A percentile compares a stretch with the other conserved stretches of the same genome.
phyloP scores from a whole-genome alignment of 2,113 vertebrate species.

The Athene cunicularia region DNA sequence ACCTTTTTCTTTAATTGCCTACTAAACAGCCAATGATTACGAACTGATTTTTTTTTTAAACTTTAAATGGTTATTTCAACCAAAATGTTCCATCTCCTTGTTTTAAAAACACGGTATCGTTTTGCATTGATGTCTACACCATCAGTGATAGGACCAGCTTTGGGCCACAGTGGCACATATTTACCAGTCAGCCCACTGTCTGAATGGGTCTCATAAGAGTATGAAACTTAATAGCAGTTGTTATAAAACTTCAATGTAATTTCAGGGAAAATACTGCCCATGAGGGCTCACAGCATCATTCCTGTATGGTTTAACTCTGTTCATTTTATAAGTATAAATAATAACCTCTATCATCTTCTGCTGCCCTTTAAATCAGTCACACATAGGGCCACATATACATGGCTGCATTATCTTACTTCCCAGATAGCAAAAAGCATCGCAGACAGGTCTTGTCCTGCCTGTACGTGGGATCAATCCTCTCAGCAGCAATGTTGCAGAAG shows the following conservation, averaged over 20 bases:
- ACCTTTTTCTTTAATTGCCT: neutral
- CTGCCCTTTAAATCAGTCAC: neutral
- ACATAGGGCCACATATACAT: fast-evolving
- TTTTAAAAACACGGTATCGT: neutral
- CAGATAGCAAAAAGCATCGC: neutral
- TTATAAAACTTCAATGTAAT: neutral
- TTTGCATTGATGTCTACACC: neutral
- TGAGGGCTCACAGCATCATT: neutral
- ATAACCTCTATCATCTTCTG: neutral
- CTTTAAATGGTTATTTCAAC: neutral
- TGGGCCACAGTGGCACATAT: fast-evolving
- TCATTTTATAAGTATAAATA: neutral
- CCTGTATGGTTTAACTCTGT: neutral
- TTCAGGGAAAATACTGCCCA: neutral
- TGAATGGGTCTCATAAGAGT: neutral
- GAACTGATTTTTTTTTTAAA: neutral
- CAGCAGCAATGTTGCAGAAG: neutral
- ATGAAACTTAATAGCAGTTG: neutral
- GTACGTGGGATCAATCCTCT: fast-evolving
- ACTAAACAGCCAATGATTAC: neutral
- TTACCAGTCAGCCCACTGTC: neutral
- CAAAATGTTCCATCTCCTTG: neutral
- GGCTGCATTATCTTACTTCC: neutral
- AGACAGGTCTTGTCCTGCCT: neutral
- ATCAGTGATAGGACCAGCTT: neutral